These are phyloP conservation scores for Anolis sagrei DNA, from an alignment of 2,113 vertebrate species.

Conservation along the genomic window DNA sequence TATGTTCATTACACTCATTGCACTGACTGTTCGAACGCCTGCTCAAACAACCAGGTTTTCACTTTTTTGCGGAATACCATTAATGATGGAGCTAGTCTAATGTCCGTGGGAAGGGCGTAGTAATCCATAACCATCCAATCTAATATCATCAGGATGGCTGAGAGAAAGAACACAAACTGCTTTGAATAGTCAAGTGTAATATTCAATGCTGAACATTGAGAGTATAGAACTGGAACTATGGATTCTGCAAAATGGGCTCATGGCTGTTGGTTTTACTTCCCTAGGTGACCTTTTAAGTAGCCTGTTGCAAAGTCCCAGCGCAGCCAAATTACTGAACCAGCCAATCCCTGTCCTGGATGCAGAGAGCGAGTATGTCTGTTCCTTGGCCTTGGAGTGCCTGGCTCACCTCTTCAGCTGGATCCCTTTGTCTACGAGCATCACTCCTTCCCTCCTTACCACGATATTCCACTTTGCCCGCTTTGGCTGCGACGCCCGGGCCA, in stretches of 20 bases:
- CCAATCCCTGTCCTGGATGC: constrained; percentile 90
- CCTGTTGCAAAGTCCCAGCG: constrained; percentile 89
- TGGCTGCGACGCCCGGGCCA: constrained; percentile 87
- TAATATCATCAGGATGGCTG: neutral
- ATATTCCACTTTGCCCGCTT: constrained; percentile 98
- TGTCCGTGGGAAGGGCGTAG: no score
- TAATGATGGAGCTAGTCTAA: no score
- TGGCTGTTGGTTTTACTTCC: constrained; percentile 37
- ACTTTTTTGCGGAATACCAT: no score
- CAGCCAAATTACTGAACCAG: constrained; percentile 89
- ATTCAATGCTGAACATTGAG: neutral
- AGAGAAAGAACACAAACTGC: neutral
- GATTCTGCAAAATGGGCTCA: neutral
- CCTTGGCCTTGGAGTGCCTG: constrained; percentile 93
- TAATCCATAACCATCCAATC: no score
- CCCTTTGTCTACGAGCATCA: constrained; percentile 95
- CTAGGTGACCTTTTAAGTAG: constrained; percentile 84
- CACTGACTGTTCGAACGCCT: no score
- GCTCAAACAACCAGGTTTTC: no score
- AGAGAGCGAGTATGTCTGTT: constrained; percentile 93
- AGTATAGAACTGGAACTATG: no score
- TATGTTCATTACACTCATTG: no score
- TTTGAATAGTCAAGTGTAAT: no score
- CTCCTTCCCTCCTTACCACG: constrained; percentile 94
- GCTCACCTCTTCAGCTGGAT: constrained; percentile 99